Evolutionary conservation across 2,113 vertebrate genomes (phyloP).

Genomic region (Leucosticte australis): DNA sequence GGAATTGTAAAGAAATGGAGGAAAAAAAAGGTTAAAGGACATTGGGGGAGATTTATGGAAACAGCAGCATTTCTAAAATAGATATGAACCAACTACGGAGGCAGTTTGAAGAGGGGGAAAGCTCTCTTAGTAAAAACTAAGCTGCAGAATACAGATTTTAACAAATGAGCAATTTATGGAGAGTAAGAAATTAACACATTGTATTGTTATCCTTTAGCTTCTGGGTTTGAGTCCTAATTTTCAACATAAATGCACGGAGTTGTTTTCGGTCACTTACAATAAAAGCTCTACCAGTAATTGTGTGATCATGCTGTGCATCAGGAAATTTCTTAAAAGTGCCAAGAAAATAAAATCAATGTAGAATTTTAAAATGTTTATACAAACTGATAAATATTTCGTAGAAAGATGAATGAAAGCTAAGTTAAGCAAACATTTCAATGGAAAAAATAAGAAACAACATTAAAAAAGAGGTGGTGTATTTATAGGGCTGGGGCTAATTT

Average conservation of each 20-base stretch:
- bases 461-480: neutral
- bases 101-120: neutral
- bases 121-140: neutral
- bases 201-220: neutral
- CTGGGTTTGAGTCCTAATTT: conserved; percentile 10
- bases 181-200: conserved; percentile 1
- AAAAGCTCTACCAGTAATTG: conserved; percentile 16
- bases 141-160: neutral
- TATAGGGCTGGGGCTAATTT: neutral
- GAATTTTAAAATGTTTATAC: conserved; percentile 28
- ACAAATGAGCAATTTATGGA: neutral
- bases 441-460: neutral
- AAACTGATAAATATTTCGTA: neutral
- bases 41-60: conserved; percentile 15
- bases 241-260: conserved; percentile 2
- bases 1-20: neutral
- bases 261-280: conserved; percentile 7
- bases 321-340: conserved; percentile 20
- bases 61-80: conserved; percentile 20
- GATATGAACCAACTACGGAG: neutral
- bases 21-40: neutral
- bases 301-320: conserved; percentile 12
- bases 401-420: conserved; percentile 14
- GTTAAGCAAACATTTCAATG: neutral
- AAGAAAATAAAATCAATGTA: neutral